phyloP scores from a whole-genome alignment of 2,888 invertebrate species.

The Eupithecia centaureata region DNA sequence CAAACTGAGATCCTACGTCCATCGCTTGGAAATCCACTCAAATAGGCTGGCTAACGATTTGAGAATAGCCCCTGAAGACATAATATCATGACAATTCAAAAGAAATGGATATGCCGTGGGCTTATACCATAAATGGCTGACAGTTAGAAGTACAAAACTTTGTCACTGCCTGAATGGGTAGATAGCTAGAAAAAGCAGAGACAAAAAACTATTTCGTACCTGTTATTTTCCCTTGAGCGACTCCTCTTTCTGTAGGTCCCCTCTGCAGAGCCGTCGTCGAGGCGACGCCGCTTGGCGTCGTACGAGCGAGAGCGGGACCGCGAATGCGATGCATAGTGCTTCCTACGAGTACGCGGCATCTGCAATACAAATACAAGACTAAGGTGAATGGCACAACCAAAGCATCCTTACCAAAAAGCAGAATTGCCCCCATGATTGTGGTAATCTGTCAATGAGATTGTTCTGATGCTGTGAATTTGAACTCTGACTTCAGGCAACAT shows the following conservation, averaged over 20 bases:
- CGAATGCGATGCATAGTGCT: conserved; percentile 88
- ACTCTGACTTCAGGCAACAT: background rate
- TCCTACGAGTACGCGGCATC: conserved; percentile 93
- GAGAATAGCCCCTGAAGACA: no score
- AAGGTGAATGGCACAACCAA: no score
- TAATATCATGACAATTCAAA: no score
- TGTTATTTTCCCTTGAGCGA: conserved; percentile 82
- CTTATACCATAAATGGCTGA: no score
- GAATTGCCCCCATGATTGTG: conserved; percentile 8
- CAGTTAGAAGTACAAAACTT: no score
- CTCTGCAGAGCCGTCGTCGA: conserved; percentile 83
- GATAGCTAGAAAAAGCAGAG: no score
- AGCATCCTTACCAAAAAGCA: background rate
- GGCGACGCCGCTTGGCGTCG: conserved; percentile 88
- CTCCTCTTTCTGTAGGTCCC: conserved; percentile 77
- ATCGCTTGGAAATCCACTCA: no score
- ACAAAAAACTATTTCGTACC: conserved; percentile 82
- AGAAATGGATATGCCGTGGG: no score
- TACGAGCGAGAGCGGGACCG: conserved; percentile 83
- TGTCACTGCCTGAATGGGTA: no score
- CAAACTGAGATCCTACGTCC: no score
- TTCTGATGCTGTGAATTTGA: background rate
- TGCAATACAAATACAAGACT: conserved; percentile 62
- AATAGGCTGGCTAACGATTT: no score
- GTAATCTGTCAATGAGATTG: conserved; percentile 6